Percentiles rank a stretch among this genome's conserved stretches.
Evolutionary conservation across 1,140 invertebrate species (phyloP).

Genomic region (Drosophila persimilis): DNA sequence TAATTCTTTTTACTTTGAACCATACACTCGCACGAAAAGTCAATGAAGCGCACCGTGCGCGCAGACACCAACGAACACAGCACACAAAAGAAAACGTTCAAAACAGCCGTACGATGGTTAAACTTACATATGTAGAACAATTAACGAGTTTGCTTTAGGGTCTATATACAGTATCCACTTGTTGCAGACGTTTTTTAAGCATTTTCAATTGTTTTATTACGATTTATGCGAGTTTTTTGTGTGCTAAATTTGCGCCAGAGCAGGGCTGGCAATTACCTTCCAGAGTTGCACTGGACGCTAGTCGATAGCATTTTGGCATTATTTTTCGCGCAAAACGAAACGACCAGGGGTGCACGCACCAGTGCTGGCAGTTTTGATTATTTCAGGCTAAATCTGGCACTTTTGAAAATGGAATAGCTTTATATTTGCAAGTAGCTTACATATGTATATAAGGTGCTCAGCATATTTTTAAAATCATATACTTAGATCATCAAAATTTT

Average conservation of each 20-base stretch:
- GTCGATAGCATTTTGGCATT: conserved; percentile 30
- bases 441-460: too few species aligned
- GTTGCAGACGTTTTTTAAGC: conserved; percentile 3
- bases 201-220: conserved; percentile 33
- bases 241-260: conserved; percentile 17
- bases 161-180: conserved; percentile 15
- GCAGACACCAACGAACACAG: conserved; percentile 58
- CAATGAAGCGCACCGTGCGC: conserved; percentile 71
- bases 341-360: conserved; percentile 28
- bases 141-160: conserved; percentile 4
- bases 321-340: conserved; percentile 66
- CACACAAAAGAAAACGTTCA: conserved; percentile 72
- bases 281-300: conserved; percentile 14
- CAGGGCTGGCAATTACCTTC: conserved; percentile 27
- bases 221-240: conserved; percentile 43
- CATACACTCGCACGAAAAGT: conserved; percentile 60
- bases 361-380: too few species aligned
- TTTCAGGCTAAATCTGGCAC: too few species aligned
- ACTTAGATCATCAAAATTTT: too few species aligned
- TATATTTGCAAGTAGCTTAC: too few species aligned
- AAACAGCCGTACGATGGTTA: conserved; percentile 16
- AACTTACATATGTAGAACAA: conserved; percentile 46
- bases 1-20: conserved; percentile 16
- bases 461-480: too few species aligned
- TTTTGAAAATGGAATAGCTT: too few species aligned